Evolutionary conservation across 2,888 invertebrate species (phyloP), one percentile per base, ranked within the genome.

Genomic region (Zele albiditarsus): DNA sequence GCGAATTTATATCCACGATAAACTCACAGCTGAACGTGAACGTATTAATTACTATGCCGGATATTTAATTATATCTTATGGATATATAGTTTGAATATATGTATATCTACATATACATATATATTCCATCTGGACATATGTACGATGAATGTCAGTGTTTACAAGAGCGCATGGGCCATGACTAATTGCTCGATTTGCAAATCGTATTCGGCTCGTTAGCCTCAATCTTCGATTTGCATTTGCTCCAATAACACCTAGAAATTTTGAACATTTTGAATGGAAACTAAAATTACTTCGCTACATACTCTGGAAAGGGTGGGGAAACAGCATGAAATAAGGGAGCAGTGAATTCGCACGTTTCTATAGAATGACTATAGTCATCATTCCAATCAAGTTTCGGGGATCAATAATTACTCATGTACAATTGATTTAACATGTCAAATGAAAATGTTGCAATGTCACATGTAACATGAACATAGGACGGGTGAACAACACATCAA

Each of bases 181-280:
- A 70, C 70, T 58, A 70, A 70, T 60, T 58, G 28, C 60, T 42
- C 70, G 60, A 71, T 60, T 71, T 71, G 42, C 23, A 60, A 71
- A 58, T 60, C 28, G 27, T 60, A 62, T 71, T 71, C 27, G 60
- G 70, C 70, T 71, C 27, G 60, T 71, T 71, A 60, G 70, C 33
- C 12, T 58, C 27, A 33, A 27, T 33, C 27, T 27, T 71, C 27
- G 25, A 42, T 71, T 42, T 60, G 31, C n/a, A 12, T 60, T 58
- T 27, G n/a, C 46, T 16, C 42, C 58, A 25, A 23, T 23, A 46
- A 46, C n/a, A n/a, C 16, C 3, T 2, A 3, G 46, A 46, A 46
- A 46, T 46, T 46, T 46, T 4, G n/a, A n/a, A 46, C 4, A 46
- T 31, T 42, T n/a, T 33, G 27, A n/a, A 46, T 71, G 12, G 46